These are phyloP conservation scores for Orthosia incerta DNA, from an alignment of 2,888 invertebrate species.

Conservation along the genomic window DNA sequence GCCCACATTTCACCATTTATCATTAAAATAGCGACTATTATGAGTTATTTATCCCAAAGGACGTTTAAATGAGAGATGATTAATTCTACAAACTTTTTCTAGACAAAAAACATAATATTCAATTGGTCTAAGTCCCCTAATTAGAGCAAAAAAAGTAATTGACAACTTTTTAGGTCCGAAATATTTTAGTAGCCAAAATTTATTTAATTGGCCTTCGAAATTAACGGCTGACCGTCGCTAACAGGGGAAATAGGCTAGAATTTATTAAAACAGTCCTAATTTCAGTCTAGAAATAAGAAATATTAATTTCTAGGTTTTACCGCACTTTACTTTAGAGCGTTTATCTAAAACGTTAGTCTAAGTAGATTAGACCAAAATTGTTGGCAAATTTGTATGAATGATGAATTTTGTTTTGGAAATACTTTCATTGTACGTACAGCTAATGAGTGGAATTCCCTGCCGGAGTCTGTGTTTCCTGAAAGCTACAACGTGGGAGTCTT, in stretches of 20 bases:
- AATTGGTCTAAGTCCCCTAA: constrained; percentile 24
- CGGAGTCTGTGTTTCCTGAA: no score
- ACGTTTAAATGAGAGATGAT: neutral
- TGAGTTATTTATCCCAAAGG: neutral
- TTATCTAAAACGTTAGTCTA: constrained; percentile 13
- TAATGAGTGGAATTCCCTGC: no score
- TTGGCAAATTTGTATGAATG: neutral
- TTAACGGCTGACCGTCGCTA: constrained; percentile 36
- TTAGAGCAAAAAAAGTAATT: constrained; percentile 12
- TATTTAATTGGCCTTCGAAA: constrained; percentile 47
- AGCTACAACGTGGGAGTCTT: no score
- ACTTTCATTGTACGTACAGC: no score
- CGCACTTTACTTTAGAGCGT: constrained; percentile 8
- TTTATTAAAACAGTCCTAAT: constrained; percentile 43
- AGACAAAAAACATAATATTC: constrained; percentile 5
- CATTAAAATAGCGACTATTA: neutral
- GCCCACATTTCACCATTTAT: no score
- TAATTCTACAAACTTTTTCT: constrained; percentile 12
- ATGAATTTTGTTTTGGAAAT: no score
- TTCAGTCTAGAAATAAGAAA: constrained; percentile 40
- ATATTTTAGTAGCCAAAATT: constrained; percentile 34
- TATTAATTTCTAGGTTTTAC: constrained; percentile 11
- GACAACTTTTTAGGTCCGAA: constrained; percentile 11
- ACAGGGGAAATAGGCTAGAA: constrained; percentile 40
- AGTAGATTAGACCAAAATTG: neutral